phyloP scores from a whole-genome alignment of 2,797 vertebrate species.

The Cryptoprocta ferox region DNA sequence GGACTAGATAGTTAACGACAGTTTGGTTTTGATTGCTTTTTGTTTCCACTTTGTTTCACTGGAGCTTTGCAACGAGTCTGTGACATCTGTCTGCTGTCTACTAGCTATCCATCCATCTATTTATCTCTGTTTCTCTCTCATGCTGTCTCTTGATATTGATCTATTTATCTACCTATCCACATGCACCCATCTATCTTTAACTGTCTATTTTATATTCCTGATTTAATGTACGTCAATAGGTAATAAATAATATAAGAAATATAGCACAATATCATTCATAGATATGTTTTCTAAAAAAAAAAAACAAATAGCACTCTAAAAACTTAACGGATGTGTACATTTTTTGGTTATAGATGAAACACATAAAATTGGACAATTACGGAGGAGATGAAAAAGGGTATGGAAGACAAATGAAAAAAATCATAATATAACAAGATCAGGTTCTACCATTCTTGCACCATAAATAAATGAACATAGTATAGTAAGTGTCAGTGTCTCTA shows the following conservation, averaged over 20 bases:
- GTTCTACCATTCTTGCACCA: background rate
- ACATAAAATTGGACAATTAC: background rate
- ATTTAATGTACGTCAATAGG: background rate
- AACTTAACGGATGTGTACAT: background rate
- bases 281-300: background rate
- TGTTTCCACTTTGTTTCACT: background rate
- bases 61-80: background rate
- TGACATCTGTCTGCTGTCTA: background rate
- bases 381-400: background rate
- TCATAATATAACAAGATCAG: slow-evolving; percentile 5
- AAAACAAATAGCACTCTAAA: background rate
- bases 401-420: background rate
- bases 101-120: background rate
- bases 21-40: background rate
- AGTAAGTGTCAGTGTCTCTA: background rate
- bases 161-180: background rate
- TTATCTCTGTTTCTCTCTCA: background rate
- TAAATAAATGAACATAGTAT: slow-evolving; percentile 29
- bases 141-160: background rate
- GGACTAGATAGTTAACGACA: background rate
- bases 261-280: background rate
- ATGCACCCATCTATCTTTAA: background rate
- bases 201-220: background rate
- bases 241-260: background rate
- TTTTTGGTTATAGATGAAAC: background rate